phyloP scores from a whole-genome alignment of 2,888 invertebrate species.

The Campopleginae sp. region DNA sequence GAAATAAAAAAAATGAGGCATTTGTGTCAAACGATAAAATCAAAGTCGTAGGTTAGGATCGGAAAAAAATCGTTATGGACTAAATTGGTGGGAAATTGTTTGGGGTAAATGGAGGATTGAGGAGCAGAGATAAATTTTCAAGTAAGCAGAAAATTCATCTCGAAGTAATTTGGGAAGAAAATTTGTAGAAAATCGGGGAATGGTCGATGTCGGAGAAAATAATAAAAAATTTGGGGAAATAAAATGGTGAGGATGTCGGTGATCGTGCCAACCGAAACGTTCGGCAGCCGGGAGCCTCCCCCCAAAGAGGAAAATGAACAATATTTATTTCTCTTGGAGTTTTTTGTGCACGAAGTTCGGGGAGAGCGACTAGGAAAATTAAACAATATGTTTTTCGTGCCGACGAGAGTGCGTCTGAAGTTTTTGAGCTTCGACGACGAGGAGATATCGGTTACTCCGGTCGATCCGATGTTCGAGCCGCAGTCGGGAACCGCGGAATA shows the following conservation, averaged over 20 bases:
- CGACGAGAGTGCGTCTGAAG: slow-evolving; percentile 86
- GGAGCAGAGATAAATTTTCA: not conserved
- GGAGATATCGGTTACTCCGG: slow-evolving; percentile 76
- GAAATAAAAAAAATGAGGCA: slow-evolving; percentile 2
- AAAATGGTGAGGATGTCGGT: slow-evolving; percentile 32
- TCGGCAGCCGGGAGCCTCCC: slow-evolving; percentile 56
- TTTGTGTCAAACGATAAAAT: not conserved
- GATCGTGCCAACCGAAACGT: slow-evolving; percentile 54
- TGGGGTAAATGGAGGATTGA: not conserved
- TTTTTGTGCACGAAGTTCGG: slow-evolving; percentile 86
- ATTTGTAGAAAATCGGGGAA: not conserved
- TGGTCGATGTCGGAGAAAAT: not conserved
- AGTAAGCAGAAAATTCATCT: not conserved
- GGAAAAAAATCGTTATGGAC: not conserved
- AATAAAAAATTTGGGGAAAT: not conserved
- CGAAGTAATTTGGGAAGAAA: not conserved
- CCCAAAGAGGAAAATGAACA: slow-evolving; percentile 70
- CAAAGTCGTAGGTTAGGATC: slow-evolving; percentile 24
- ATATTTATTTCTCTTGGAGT: slow-evolving; percentile 87
- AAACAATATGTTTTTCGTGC: slow-evolving; percentile 80
- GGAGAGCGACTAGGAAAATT: slow-evolving; percentile 77
- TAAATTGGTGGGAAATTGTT: not conserved
- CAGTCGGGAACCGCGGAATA: slow-evolving; percentile 78
- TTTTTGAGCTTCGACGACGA: slow-evolving; percentile 87
- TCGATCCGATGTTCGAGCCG: slow-evolving; percentile 77